Percentiles rank a stretch among this genome's conserved stretches.
Conservation (phyloP, 2,888 invertebrate genomes). For the Artemia sinica region DNA sequence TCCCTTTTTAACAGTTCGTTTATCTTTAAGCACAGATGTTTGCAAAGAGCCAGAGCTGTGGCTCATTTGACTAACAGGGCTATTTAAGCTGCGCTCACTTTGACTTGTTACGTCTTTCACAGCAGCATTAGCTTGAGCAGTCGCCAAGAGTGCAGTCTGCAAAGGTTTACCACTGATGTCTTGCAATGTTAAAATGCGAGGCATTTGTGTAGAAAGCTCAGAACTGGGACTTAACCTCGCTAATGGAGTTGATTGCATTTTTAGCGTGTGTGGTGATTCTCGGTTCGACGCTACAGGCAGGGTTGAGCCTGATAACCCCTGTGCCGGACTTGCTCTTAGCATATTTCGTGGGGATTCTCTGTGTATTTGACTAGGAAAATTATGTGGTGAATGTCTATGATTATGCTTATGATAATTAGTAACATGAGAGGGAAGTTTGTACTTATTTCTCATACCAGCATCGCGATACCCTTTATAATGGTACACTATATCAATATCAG, state of each 20-base stretch:
- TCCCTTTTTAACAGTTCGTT: slow-evolving; percentile 32
- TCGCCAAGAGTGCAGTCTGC: slow-evolving; percentile 70
- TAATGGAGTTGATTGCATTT: slow-evolving; percentile 74
- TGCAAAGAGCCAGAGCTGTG: slow-evolving; percentile 43
- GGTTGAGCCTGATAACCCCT: slow-evolving; percentile 30
- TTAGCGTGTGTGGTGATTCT: slow-evolving; percentile 29
- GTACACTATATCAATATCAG: slow-evolving; percentile 88
- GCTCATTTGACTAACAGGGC: slow-evolving; percentile 73
- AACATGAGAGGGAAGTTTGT: slow-evolving; percentile 53
- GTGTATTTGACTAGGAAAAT: slow-evolving; percentile 45
- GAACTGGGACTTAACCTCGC: slow-evolving; percentile 79
- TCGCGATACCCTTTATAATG: slow-evolving; percentile 86
- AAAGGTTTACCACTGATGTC: slow-evolving; percentile 83
- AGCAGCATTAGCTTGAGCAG: slow-evolving; percentile 45
- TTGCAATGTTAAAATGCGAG: slow-evolving; percentile 74
- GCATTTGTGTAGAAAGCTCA: slow-evolving; percentile 74
- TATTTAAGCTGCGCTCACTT: slow-evolving; percentile 75
- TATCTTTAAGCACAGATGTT: slow-evolving; percentile 28
- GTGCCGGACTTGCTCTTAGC: slow-evolving; percentile 29
- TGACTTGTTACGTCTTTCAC: slow-evolving; percentile 51
- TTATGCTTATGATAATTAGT: slow-evolving; percentile 40
- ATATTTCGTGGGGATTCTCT: slow-evolving; percentile 39
- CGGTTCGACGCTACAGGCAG: slow-evolving; percentile 25
- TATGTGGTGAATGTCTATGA: slow-evolving; percentile 55
- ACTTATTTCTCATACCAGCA: slow-evolving; percentile 62